Conservation (phyloP, 2,888 invertebrate genomes). For the Nephrotoma appendiculata region DNA sequence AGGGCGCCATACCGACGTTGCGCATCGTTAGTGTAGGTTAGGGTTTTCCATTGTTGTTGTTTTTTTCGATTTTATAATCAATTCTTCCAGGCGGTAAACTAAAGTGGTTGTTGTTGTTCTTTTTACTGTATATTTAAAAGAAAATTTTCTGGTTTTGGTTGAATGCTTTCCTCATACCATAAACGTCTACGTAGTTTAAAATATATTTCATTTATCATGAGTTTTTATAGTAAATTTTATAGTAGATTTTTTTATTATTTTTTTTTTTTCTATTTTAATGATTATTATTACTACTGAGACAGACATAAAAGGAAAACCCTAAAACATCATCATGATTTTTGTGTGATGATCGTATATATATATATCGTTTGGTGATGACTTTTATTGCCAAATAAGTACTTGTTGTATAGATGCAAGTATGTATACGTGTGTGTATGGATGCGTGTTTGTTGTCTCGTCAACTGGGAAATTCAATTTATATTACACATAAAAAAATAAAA, state of each 20-base stretch:
- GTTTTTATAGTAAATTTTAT: not conserved
- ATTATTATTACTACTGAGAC: not conserved
- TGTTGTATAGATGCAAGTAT: not conserved
- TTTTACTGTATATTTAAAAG: not conserved
- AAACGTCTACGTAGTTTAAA: not conserved
- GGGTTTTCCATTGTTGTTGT: slow-evolving; percentile 5
- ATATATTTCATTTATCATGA: not conserved
- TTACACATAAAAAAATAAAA: not conserved
- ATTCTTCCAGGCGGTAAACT: slow-evolving; percentile 1
- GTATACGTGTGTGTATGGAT: not conserved
- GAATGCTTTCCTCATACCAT: not conserved
- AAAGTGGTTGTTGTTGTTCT: not conserved
- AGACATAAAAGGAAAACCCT: not conserved
- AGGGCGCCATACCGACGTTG: slow-evolving; percentile 18
- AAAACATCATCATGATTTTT: not conserved
- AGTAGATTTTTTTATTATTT: not conserved
- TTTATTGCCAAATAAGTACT: not conserved
- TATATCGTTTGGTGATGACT: not conserved
- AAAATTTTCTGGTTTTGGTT: not conserved
- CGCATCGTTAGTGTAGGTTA: slow-evolving; percentile 21
- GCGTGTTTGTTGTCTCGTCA: not conserved
- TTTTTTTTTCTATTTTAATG: not conserved
- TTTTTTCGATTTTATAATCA: not conserved
- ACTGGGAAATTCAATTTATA: not conserved
- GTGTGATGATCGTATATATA: not conserved